Base-by-base conservation (phyloP, 2,797 vertebrate genomes). In the Acanthornis magna region DNA sequence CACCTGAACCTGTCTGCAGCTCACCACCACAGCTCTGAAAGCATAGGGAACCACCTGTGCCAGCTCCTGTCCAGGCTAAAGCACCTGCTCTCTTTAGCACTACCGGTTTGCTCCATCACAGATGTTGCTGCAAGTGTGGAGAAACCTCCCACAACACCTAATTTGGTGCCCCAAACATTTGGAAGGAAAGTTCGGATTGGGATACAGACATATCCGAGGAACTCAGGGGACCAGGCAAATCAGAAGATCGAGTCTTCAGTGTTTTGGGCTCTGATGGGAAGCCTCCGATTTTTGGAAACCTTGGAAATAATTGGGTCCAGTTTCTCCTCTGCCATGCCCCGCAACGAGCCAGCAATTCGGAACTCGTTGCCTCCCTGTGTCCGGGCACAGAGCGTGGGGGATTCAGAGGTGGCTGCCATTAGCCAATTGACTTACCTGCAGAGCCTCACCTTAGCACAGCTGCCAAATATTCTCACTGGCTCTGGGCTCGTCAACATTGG, bases 1-100 rank as follows among this genome's bases (percentile, higher is more conserved):
- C 98, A 99, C 95, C 97, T 99, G 91, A 99, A 99, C 96, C 98
- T 99, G 51, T 99, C 99, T 10, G 99, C 99, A 25, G 99, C 98
- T 14, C 99, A 99, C 96, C 99, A 99, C 79, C 99, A 99, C 74
- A 98, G 98, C 93, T 96, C 98, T 0, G 97, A 98, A 26, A 97
- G 95, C 76, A 93, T 97, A 15, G 98, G 98, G 58, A 96, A 95
- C 22, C 99, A 99, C 96, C 97, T 99, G 76, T 99, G 99, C 92
- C 98, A 98, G 71, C 97, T 99, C 70, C 96, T 99, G 84, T 98
- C 98, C 73, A 97, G 97, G 48, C 98, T 99, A 38, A 80, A 95
- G 74, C 92, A 97, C 65, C 98, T 99, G 73, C 98, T 97, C 15
- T 99, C 99, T 0, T 97, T 99, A 43, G 98, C 99, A 1, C 97